A percentile compares a stretch with the other conserved stretches of the same genome.
Conservation (phyloP, 2,797 vertebrate genomes). For the Merluccius polli region DNA sequence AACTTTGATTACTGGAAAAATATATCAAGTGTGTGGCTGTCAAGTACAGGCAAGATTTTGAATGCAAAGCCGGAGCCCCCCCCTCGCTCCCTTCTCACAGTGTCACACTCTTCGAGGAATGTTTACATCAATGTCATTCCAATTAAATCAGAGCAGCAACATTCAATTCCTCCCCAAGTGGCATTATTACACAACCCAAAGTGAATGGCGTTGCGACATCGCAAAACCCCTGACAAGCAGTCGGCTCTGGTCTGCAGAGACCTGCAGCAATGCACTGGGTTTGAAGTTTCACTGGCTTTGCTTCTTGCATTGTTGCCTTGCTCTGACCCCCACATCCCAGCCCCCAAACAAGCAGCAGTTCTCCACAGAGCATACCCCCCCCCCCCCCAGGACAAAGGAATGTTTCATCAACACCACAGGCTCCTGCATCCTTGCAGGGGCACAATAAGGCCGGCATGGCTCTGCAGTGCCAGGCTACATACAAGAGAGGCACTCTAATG, state of each 20-base stretch:
- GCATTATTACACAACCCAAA: neutral
- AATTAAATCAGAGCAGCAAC: constrained; percentile 17
- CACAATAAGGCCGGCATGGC: constrained; percentile 50
- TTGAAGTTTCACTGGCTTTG: constrained; percentile 51
- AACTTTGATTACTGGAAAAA: constrained; percentile 9
- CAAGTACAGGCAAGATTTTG: neutral
- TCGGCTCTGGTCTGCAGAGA: constrained; percentile 31
- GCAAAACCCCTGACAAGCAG: constrained; percentile 11
- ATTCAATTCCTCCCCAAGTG: neutral
- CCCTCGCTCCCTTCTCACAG: constrained; percentile 8
- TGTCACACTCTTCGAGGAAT: neutral
- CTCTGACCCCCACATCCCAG: constrained; percentile 32
- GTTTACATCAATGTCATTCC: neutral
- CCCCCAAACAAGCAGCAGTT: constrained; percentile 60
- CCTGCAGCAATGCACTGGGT: constrained; percentile 50
- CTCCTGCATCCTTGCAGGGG: constrained; percentile 58
- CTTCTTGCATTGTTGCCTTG: constrained; percentile 57
- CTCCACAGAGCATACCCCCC: constrained; percentile 65
- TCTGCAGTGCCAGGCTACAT: constrained; percentile 58
- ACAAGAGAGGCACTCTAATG: constrained; percentile 70
- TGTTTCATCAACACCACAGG: constrained; percentile 63
- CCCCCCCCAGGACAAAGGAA: constrained; percentile 61
- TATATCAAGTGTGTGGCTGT: neutral
- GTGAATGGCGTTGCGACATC: neutral
- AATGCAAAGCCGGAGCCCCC: neutral